phyloP scores from a whole-genome alignment of 1,140 invertebrate species.

The Pseudobourletiella spinata region DNA sequence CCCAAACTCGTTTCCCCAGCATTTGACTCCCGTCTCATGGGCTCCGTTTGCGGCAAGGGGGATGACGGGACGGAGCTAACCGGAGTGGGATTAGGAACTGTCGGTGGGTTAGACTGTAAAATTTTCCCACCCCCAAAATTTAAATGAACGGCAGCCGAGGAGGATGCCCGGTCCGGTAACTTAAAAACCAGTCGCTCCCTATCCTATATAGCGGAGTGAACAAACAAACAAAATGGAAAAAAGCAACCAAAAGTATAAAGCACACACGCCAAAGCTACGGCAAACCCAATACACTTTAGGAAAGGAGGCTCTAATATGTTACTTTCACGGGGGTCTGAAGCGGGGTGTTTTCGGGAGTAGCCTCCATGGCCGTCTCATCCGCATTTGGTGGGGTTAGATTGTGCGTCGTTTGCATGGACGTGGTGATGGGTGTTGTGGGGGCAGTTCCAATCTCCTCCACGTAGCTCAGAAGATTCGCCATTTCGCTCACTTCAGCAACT shows the following conservation, averaged over 20 bases:
- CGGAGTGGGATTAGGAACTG: slow-evolving; percentile 15
- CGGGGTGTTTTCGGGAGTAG: slow-evolving; percentile 77
- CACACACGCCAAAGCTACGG: slow-evolving; percentile 7
- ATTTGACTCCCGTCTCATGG: neutral
- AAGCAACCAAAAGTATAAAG: slow-evolving; percentile 10
- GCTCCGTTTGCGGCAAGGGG: slow-evolving; percentile 11
- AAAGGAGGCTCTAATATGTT: too few species aligned
- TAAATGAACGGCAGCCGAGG: slow-evolving; percentile 18
- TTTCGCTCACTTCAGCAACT: neutral
- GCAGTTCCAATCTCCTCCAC: neutral
- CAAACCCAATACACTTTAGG: neutral
- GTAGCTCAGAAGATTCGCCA: neutral
- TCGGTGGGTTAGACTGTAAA: slow-evolving; percentile 12
- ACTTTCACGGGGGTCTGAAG: slow-evolving; percentile 51
- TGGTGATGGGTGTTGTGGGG: neutral
- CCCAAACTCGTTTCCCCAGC: slow-evolving; percentile 5
- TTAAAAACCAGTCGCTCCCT: slow-evolving; percentile 22
- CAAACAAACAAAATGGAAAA: slow-evolving; percentile 10
- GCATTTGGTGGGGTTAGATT: slow-evolving; percentile 40
- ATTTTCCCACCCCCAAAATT: slow-evolving; percentile 13
- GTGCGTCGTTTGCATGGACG: neutral
- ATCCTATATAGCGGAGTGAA: slow-evolving; percentile 19
- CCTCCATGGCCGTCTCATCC: slow-evolving; percentile 73
- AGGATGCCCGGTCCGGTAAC: slow-evolving; percentile 12
- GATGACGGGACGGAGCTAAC: slow-evolving; percentile 11